Base-by-base conservation (phyloP, 35 echinoderm and acorn worm species). In the Apostichopus californicus region DNA sequence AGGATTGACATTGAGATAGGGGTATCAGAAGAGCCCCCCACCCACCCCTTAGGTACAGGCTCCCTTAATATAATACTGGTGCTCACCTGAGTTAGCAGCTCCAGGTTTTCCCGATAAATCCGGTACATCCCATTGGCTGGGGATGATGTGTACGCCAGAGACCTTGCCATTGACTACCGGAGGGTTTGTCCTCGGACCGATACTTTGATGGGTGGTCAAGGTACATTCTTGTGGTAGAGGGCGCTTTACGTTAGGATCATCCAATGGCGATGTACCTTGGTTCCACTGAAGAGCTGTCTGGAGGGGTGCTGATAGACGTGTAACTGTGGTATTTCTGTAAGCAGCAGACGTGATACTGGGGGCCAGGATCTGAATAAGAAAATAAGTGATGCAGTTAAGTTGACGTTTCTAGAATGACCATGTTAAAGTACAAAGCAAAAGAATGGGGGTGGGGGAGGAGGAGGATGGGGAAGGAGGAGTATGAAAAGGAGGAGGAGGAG, bases 221-320 rank as follows among this genome's bases (percentile, higher is more conserved):
- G 97, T 99, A 86, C 95, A 96, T 77, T 95, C 97, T 55, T 96
- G 73, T 57, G 97, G 97, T 24, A 99, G 83, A 14, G 92, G 95
- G 10, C 97, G 79, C 55, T 93, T 92, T 14, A 94, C 82, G 60
- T 94, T 86, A 20, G 97, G 97, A 60, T 99, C 95, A 92, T 99
- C 97, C 59, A 95, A 87, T 34, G 97, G 95, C 26, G 93, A 94
- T 70, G 86, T 83, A 84, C 90, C 92, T 54, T 93, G 77, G 26
- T 90, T 18, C 97, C 97, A 99, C 83, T 94, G 57, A 5, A 96
- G 77, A 12, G 77, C 77, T 20, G 87, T 78, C 68, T 93, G 77
- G 25, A 96, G 80, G 22, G 97, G 97, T 3, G 95, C 97, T 26
- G 97, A 94, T 9, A 99, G 90, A n/a, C 91, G 87, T 34, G 88